Conservation (phyloP, 2,797 vertebrate species). For the Ara ararauna region DNA sequence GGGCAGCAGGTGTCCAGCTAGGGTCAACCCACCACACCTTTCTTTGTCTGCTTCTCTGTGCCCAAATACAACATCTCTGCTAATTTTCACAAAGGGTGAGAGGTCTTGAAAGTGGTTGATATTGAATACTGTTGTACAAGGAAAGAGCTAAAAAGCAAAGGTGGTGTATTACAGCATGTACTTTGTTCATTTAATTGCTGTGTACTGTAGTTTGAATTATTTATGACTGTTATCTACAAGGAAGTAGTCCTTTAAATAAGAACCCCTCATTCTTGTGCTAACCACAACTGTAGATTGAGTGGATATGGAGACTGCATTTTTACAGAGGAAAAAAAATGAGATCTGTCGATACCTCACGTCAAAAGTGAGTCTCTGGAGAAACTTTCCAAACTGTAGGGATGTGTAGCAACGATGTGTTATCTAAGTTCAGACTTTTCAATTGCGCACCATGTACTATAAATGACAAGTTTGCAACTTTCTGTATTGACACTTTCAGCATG, state of each 20-base stretch:
- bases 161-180: not conserved
- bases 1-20: not conserved
- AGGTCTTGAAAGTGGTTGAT: not conserved
- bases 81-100: not conserved
- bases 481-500: not conserved
- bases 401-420: not conserved
- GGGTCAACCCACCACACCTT: not conserved
- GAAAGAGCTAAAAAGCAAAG: not conserved
- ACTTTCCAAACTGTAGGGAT: not conserved
- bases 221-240: not conserved
- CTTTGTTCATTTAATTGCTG: not conserved
- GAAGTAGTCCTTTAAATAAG: not conserved
- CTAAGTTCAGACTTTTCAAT: not conserved
- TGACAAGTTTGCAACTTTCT: conserved; percentile 28
- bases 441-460: not conserved
- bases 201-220: not conserved
- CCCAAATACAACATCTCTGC: not conserved
- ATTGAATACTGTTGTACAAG: not conserved
- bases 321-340: not conserved
- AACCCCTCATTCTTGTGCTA: not conserved
- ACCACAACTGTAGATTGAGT: not conserved
- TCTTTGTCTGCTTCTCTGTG: not conserved
- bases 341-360: not conserved
- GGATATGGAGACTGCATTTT: not conserved
- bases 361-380: not conserved